These are phyloP conservation scores for Dolichallabes microphthalmus DNA, from an alignment of 2,113 vertebrate genomes.

Conservation along the genomic window DNA sequence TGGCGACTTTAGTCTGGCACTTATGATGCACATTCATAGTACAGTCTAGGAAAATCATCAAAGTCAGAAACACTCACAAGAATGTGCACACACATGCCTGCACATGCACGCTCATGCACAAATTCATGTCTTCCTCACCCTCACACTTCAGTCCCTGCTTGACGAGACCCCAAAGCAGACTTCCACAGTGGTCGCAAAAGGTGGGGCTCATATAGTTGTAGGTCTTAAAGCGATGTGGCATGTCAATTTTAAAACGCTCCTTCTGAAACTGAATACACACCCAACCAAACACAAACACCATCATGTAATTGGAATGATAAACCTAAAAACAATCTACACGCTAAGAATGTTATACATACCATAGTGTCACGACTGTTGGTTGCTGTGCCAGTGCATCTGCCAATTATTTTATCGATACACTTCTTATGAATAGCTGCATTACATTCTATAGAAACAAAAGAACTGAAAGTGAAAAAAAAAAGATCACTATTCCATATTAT, in stretches of 20 bases:
- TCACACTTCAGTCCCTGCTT: constrained; percentile 95
- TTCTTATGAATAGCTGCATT: constrained; percentile 98
- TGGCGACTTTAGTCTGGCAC: constrained; percentile 92
- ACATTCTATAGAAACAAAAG: constrained; percentile 81
- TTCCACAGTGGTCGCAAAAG: constrained; percentile 98
- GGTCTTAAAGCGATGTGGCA: constrained; percentile 92
- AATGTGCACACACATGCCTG: background rate
- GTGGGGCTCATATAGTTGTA: constrained; percentile 98
- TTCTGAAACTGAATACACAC: constrained; percentile 87
- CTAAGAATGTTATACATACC: constrained; percentile 70
- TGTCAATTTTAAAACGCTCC: constrained; percentile 97
- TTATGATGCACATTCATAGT: constrained; percentile 92
- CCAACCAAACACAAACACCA: constrained; percentile 1
- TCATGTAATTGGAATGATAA: background rate
- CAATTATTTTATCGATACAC: constrained; percentile 95
- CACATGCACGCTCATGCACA: background rate
- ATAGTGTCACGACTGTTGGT: constrained; percentile 93
- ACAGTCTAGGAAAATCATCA: constrained; percentile 76
- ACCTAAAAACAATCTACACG: background rate
- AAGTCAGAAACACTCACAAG: background rate
- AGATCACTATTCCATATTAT: background rate
- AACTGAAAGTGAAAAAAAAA: background rate
- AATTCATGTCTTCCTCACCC: constrained; percentile 68
- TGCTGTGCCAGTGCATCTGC: constrained; percentile 90
- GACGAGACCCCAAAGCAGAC: constrained; percentile 93